phyloP scores from a whole-genome alignment of 2,888 invertebrate species.

The Andrena flavipes region DNA sequence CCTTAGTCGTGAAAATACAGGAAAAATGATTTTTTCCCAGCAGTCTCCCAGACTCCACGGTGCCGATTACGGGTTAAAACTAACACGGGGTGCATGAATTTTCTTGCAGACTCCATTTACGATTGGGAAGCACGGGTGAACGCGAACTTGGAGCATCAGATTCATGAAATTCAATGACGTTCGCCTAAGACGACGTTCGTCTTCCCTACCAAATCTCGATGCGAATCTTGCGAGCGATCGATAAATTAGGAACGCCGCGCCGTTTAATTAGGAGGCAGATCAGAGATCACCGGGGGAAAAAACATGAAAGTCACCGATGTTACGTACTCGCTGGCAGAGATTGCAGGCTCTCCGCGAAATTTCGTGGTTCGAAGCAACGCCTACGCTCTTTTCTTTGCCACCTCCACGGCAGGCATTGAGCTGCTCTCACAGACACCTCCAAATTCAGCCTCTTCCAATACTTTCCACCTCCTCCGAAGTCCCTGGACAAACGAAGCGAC shows the following conservation, averaged over 20 bases:
- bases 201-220: neutral
- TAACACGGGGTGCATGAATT: neutral
- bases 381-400: conserved; percentile 32
- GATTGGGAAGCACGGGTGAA: neutral
- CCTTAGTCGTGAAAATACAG: no score
- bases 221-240: neutral
- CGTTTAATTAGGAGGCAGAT: neutral
- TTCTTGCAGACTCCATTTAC: neutral
- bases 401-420: neutral
- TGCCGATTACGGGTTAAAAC: no score
- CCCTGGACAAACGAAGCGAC: neutral
- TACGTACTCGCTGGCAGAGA: conserved; percentile 44
- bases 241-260: no score
- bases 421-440: neutral
- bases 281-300: neutral
- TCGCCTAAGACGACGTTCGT: conserved; percentile 6
- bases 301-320: conserved; percentile 3
- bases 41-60: no score
- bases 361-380: conserved; percentile 27
- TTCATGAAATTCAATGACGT: neutral
- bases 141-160: neutral
- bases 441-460: neutral
- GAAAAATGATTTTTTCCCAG: no score
- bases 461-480: no score
- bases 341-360: conserved; percentile 45